Evolutionary conservation across 2,888 invertebrate species (phyloP), one percentile per base, ranked within the genome.

Genomic region (Troides oblongomaculatus): DNA sequence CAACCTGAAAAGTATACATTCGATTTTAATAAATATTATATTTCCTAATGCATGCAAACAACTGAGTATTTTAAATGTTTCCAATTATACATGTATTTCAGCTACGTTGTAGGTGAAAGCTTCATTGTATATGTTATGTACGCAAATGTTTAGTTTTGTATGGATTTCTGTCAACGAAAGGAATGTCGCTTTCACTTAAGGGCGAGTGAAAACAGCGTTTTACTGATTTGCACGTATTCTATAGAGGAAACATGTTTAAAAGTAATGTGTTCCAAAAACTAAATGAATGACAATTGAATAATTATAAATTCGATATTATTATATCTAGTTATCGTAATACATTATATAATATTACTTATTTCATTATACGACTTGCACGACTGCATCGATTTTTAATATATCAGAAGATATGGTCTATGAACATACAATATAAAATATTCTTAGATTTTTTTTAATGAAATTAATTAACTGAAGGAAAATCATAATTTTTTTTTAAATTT

Each of bases 1-100:
- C 98, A 98, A 84, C 97, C 98, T 98, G 95, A 66, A 95, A 95
- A 83, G 81, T 88, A 87, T 82, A 77, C 8, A 79, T 23, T 64
- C 72, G 62, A 67, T 69, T 7, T 68, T 60, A 36, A 36, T 36
- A 36, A 60, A 36, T n/a, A 60, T 36, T 58, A 18, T 14, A 18
- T 53, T n/a, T 53, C n/a, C 5, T 18, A 12, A 50, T n/a, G 18
- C 18, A 23, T 0, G 57, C n/a, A 21, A 23, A 23, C 14, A 58
- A 43, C 18, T 36, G 30, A 63, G 63, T 36, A 60, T 68, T 36
- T 63, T 63, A 23, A 59, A 63, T 21, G 50, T 21, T 59, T 10
- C 8, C 61, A 30, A 72, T 66, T 64, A 67, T 64, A 21, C 58
- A 71, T 65, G 66, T 68, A 72, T 69, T 63, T 63, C 50, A 66